Evolutionary conservation across 1,140 invertebrate species (phyloP), one percentile per base, ranked within the genome.

Genomic region (Drosophila bipectinata): DNA sequence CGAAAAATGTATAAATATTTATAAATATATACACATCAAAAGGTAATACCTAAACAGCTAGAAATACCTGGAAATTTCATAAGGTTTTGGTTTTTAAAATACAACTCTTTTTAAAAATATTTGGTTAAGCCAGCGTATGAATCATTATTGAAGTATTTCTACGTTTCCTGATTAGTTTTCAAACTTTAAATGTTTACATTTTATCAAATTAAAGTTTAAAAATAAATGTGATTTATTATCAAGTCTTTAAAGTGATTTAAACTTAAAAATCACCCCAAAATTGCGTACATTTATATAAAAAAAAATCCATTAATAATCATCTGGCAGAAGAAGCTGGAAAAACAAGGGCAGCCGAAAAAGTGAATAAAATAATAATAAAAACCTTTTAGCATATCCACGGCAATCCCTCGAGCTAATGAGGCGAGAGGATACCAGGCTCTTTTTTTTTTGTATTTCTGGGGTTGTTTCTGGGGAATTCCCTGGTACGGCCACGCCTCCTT

Each of bases 361-460:
- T 71, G 54, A 53, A 72, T 59, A 72, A 72, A 71, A 71, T 71
- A 71, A 69, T 71, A 71, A 71, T 71, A 71, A 71, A 69, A 71
- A 71, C 67, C 67, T 73, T 73, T 56, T 73, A 63, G 69, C 71
- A 64, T 74, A 74, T 74, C 72, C 60, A 49, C 48, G 53, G 59
- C 52, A 56, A 69, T 68, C 52, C 66, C 26, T 10, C 39, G 41
- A 66, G 72, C 72, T 74, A 74, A 74, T 74, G 72, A 74, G 72
- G 71, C 72, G 72, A 57, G 51, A 28, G 48, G 71, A 62, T 44
- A 26, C 32, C 26, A 28, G 26, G 26, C 1, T 28, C 6, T 28
- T 28, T 28, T 28, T 28, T 28, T 28, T 6, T 5, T 26, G 4
- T 26, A 6, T 28, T 28, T 28, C 26, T 28, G 26, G 26, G 18